Percentiles rank a stretch among this genome's conserved stretches.
These are phyloP conservation scores for Papilio protenor DNA, from an alignment of 2,888 invertebrate species.

Conservation along the genomic window DNA sequence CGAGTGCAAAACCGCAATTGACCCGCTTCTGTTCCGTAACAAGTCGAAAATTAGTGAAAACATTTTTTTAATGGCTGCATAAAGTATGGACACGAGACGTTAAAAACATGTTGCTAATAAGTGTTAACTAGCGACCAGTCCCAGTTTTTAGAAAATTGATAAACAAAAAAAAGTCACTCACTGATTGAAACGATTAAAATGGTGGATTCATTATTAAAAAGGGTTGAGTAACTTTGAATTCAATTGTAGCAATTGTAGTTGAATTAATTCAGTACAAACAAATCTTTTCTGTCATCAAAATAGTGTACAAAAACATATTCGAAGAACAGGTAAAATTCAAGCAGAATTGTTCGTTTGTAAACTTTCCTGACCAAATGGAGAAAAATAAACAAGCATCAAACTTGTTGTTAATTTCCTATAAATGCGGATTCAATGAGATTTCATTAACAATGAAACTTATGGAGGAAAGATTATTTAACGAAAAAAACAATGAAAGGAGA, in stretches of 20 bases:
- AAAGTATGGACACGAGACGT: background rate
- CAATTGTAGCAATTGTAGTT: background rate
- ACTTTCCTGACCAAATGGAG: too few species aligned
- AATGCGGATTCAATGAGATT: too few species aligned
- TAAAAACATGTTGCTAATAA: slow-evolving; percentile 10
- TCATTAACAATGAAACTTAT: too few species aligned
- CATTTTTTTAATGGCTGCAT: slow-evolving; percentile 9
- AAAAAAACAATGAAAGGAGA: background rate
- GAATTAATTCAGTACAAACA: background rate
- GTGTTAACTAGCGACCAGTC: background rate
- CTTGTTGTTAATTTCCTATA: too few species aligned
- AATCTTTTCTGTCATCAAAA: background rate
- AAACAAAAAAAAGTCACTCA: background rate
- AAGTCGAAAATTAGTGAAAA: slow-evolving; percentile 23
- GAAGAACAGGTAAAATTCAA: background rate
- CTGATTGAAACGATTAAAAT: background rate
- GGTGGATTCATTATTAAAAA: background rate
- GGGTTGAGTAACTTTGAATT: background rate
- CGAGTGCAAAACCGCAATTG: slow-evolving; percentile 36
- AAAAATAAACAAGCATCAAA: too few species aligned
- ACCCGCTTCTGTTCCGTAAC: slow-evolving; percentile 35
- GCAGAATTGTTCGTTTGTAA: too few species aligned
- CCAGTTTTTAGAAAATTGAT: background rate
- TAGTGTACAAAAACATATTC: background rate
- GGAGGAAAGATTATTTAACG: too few species aligned